Evolutionary conservation across 1,140 invertebrate genomes (phyloP).

Genomic region (Myzus persicae): DNA sequence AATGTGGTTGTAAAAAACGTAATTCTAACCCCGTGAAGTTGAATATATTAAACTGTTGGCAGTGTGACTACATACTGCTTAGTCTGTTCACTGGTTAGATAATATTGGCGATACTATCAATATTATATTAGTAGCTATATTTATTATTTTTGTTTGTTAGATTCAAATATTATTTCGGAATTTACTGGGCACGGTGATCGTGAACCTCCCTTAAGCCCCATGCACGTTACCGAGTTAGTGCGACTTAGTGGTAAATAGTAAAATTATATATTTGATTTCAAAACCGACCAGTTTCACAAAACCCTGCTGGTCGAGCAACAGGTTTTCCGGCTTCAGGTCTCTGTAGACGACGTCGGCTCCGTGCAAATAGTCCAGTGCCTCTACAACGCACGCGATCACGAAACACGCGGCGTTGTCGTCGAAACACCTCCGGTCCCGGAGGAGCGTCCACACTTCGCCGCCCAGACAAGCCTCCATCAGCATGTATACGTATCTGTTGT

Average conservation of each 20-base stretch:
- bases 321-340: constrained; percentile 95
- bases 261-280: background rate
- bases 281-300: constrained; percentile 86
- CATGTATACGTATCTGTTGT: constrained; percentile 95
- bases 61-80: background rate
- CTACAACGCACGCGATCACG: constrained; percentile 89
- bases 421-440: constrained; percentile 80
- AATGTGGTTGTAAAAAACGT: background rate
- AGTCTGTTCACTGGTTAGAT: background rate
- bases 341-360: constrained; percentile 87
- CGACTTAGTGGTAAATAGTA: background rate
- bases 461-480: constrained; percentile 96
- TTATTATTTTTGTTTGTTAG: too few species aligned
- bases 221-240: background rate
- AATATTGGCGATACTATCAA: background rate
- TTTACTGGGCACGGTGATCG: too few species aligned
- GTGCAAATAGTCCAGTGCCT: constrained; percentile 91
- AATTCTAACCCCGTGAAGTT: too few species aligned
- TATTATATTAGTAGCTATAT: background rate
- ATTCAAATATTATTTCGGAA: too few species aligned
- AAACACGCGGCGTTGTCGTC: constrained; percentile 87
- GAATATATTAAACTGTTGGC: background rate
- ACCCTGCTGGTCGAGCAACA: constrained; percentile 84
- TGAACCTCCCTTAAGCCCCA: background rate
- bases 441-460: constrained; percentile 96